Evolutionary conservation across 23 tunicate species (phyloP), one percentile per base, ranked within the genome.

Genomic region (Corella eumyota): DNA sequence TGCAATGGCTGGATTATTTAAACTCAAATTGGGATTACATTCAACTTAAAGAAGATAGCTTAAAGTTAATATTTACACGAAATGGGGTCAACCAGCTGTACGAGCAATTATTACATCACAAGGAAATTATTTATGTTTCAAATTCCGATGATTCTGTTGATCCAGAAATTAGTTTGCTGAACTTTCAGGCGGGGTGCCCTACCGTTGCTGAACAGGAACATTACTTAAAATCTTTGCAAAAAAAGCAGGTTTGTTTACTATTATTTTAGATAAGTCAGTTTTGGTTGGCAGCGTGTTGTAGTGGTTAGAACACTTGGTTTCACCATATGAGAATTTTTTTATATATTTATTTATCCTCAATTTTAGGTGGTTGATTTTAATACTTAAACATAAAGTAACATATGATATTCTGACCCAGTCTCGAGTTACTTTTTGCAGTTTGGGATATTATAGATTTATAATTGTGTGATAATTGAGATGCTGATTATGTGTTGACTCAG

Each of bases 191-290:
- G 34, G 57, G 57, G 28, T 67, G 56, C 29, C 80, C 86, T 13
- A 76, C 87, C 13, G 38, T 65, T 36, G 65, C 72, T 59, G 95
- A 86, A 51, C 95, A 86, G 59, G 61, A 66, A 30, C 95, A 86
- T 60, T 86, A 86, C 45, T 49, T 71, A 11, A 69, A 86, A 48
- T 58, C 56, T 21, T 38, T 86, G 21, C 50, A 77, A 3, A 31
- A 65, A 32, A 86, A 83, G 51, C 95, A 86, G 64, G 95, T 86
- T 37, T 45, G 68, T 22, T 19, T 4, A 27, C 32, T 40, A 11
- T 56, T 34, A 4, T 68, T 66, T 60, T 11, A 28, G n/a, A n/a
- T n/a, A n/a, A n/a, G n/a, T n/a, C n/a, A n/a, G n/a, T n/a, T n/a
- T n/a, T n/a, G n/a, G n/a, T n/a, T n/a, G n/a, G n/a, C 7, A 15